Evolutionary conservation across 2,888 invertebrate genomes (phyloP).

Genomic region (Macaria notata): DNA sequence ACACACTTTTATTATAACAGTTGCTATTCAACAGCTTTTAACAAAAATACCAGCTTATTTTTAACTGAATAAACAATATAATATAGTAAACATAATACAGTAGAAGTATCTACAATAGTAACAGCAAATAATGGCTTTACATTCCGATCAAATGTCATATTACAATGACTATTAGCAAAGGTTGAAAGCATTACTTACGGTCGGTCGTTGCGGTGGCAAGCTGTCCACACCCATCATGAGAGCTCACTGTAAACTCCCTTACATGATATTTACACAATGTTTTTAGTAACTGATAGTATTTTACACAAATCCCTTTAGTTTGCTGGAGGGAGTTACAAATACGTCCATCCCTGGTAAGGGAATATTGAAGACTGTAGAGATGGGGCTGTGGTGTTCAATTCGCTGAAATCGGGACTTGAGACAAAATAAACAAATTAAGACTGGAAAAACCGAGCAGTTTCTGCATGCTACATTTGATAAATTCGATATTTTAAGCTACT

Average conservation of each 20-base stretch:
- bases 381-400: slow-evolving; percentile 21
- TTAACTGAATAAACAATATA: no score
- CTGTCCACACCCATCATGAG: slow-evolving; percentile 68
- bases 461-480: no score
- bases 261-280: slow-evolving; percentile 41
- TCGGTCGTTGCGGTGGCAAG: slow-evolving; percentile 52
- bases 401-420: no score
- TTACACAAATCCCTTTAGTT: slow-evolving; percentile 29
- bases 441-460: no score
- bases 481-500: no score
- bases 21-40: no score
- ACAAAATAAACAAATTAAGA: no score
- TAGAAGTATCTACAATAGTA: no score
- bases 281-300: slow-evolving; percentile 30
- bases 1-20: no score
- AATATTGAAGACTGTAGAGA: slow-evolving; percentile 43
- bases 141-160: slow-evolving; percentile 21
- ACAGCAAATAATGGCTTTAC: no score
- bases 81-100: no score
- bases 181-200: slow-evolving; percentile 45
- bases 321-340: slow-evolving; percentile 42
- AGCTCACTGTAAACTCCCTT: slow-evolving; percentile 37
- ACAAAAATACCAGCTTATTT: no score
- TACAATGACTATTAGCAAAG: slow-evolving; percentile 3
- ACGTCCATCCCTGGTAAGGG: slow-evolving; percentile 52